Base-by-base conservation (phyloP, 2,888 invertebrate species). In the Octodonta nipae region DNA sequence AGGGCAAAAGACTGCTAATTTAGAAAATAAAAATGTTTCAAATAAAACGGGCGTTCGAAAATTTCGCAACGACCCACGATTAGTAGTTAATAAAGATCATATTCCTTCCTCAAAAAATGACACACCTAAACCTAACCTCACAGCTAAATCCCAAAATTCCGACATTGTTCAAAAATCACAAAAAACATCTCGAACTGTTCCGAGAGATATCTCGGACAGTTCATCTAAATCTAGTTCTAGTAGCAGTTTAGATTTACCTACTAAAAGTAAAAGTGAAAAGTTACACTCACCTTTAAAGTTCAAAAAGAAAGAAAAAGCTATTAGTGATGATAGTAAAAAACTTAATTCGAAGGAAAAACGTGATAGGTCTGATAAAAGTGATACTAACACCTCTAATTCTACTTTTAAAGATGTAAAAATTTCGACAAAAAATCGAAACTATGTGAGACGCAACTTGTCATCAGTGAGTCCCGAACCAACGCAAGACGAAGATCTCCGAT, bases 371-470 rank as follows among this genome's bases (percentile, higher is more conserved):
- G 36, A 33, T 32, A 43, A 43, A 15, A 40, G 31, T 41, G 47
- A 47, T 20, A 39, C n/a, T n/a, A n/a, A n/a, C n/a, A n/a, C n/a
- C n/a, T n/a, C n/a, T n/a, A n/a, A 26, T 38, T 37, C 28, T 40
- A 39, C 44, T 13, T 73, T 73, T 58, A 73, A 72, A 55, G 72
- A 70, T 48, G 60, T 71, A 24, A 70, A 68, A 51, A 66, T 65
- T 42, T n/a, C n/a, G n/a, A 62, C 66, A 52, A 71, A 70, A 60
- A 70, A 70, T 49, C 66, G 75, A 33, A 71, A 72, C 55, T 79
- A 78, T 64, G 67, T 76, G 54, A 64, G 77, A 34, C 66, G 78
- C 34, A 76, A 77, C 56, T 12, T 73, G 73, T 14, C 66, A 7
- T 12, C 15, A 7, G 7, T 15, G 5, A n/a, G n/a, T 4, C 4